Conservation (phyloP, 2,888 invertebrate species). For the Tethea ocularis region DNA sequence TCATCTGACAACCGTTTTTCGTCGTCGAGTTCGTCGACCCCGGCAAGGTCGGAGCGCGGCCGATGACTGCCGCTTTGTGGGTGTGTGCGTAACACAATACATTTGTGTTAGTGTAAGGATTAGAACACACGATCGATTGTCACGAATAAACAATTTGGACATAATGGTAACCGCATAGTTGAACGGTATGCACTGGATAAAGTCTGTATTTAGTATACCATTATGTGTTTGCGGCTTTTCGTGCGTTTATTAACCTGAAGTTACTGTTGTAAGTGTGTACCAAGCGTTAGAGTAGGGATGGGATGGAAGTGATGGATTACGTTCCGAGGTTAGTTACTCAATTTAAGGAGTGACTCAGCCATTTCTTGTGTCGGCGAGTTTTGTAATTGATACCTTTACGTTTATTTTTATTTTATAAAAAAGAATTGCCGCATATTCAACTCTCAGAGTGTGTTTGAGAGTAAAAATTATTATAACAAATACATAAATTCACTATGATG, state of each 20-base stretch:
- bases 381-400: not conserved
- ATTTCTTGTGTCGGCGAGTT: not conserved
- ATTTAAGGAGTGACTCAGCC: not conserved
- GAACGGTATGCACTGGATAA: not conserved
- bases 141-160: constrained; percentile 9
- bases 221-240: not conserved
- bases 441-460: no score
- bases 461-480: no score
- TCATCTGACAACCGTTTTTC: constrained; percentile 53
- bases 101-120: constrained; percentile 10
- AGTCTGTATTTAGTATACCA: not conserved
- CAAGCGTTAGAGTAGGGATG: not conserved
- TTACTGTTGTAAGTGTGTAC: not conserved
- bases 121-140: constrained; percentile 4
- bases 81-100: constrained; percentile 33
- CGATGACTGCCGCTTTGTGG: constrained; percentile 49
- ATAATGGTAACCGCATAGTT: not conserved
- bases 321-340: not conserved
- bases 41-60: constrained; percentile 72
- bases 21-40: constrained; percentile 62
- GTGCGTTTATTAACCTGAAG: not conserved
- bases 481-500: no score
- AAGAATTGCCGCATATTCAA: no score
- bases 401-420: no score
- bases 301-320: constrained; percentile 1